Conservation (phyloP, 30 jellyfish, hydroid and myxozoan genomes). For the Phacellophora camtschatica region DNA sequence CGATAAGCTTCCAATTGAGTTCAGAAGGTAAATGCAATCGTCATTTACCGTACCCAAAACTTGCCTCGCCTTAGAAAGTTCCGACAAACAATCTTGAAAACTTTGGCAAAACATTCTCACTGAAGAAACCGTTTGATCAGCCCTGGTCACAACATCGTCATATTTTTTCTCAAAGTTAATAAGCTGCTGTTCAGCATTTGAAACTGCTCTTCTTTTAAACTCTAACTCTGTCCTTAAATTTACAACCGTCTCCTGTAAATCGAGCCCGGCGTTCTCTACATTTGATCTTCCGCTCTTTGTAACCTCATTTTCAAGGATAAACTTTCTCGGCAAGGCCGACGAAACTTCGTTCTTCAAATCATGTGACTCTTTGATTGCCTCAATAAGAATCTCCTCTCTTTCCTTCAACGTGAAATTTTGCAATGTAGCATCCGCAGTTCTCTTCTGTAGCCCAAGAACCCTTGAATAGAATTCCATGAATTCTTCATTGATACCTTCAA, state of each 20-base stretch:
- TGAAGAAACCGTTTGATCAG: background rate
- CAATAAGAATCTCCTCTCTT: background rate
- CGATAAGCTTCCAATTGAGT: background rate
- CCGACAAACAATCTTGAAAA: background rate
- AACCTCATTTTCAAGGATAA: background rate
- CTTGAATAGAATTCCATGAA: background rate
- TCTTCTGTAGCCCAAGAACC: background rate
- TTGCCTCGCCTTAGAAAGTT: background rate
- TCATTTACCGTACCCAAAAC: background rate
- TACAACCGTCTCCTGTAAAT: conserved; percentile 15
- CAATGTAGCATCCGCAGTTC: background rate
- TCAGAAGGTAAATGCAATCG: background rate
- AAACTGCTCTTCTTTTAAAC: background rate
- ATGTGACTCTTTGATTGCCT: background rate
- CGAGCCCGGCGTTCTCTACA: background rate
- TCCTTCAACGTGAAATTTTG: background rate
- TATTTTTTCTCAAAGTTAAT: background rate
- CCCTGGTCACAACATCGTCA: background rate
- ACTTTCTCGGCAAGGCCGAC: conserved; percentile 17
- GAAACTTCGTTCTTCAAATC: conserved; percentile 15
- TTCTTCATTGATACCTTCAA: background rate
- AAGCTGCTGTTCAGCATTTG: background rate
- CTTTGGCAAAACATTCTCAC: background rate
- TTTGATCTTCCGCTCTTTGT: background rate
- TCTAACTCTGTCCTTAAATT: conserved; percentile 23